Conservation (phyloP, 2,888 invertebrate genomes). For the Galerucella calmariensis region DNA sequence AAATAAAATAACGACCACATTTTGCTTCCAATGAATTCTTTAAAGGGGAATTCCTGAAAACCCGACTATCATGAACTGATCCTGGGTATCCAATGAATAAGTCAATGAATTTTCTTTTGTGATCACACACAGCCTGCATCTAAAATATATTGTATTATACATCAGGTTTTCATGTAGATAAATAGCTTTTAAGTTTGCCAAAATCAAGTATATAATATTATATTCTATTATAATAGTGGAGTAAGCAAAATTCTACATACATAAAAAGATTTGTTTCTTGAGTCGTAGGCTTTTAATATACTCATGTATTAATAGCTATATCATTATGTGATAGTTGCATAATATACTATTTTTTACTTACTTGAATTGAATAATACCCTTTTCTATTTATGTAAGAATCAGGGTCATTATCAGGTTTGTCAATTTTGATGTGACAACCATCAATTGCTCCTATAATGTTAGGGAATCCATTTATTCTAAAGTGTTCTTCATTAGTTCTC, state of each 20-base stretch:
- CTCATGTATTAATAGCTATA: too few relatives aligned
- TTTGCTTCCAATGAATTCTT: neutral
- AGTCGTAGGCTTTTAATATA: too few relatives aligned
- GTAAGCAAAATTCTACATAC: too few relatives aligned
- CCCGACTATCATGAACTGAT: too few relatives aligned
- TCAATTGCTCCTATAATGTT: constrained; percentile 18
- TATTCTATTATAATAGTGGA: too few relatives aligned
- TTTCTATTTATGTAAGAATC: too few relatives aligned
- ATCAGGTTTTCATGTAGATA: too few relatives aligned
- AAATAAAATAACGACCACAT: too few relatives aligned
- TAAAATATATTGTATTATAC: constrained; percentile 2
- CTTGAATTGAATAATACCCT: constrained; percentile 17
- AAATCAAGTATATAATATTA: too few relatives aligned
- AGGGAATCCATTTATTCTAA: constrained; percentile 28
- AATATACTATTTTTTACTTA: constrained; percentile 4
- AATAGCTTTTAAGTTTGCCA: too few relatives aligned
- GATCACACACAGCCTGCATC: constrained; percentile 24
- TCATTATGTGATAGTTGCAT: too few relatives aligned
- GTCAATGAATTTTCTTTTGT: neutral
- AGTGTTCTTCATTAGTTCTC: constrained; percentile 5
- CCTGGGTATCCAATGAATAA: constrained; percentile 19
- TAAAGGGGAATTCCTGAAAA: constrained; percentile 16
- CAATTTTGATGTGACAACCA: constrained; percentile 35
- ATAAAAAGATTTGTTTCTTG: too few relatives aligned
- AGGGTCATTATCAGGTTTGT: constrained; percentile 29